Percentiles rank a stretch among this genome's conserved stretches.
Conservation (phyloP, 2,888 invertebrate species). For the Acrobasis suavella region DNA sequence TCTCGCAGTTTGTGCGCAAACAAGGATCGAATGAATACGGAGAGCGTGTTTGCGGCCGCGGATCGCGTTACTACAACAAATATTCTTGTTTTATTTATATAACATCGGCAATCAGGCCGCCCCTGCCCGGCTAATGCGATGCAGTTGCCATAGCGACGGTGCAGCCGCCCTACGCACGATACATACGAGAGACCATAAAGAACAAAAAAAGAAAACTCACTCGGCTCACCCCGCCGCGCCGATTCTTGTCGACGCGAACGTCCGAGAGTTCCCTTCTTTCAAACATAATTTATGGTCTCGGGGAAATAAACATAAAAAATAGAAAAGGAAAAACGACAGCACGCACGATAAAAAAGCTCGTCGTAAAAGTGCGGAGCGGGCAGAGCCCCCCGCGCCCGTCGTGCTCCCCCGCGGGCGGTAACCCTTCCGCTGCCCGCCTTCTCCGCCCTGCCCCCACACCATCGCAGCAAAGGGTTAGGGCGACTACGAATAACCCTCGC, state of each 20-base stretch:
- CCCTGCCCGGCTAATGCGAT: conserved; percentile 64
- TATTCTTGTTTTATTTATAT: conserved; percentile 59
- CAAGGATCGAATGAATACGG: conserved; percentile 76
- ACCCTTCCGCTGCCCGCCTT: conserved; percentile 77
- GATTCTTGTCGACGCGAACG: conserved; percentile 77
- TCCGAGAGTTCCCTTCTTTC: conserved; percentile 82
- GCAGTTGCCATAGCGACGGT: conserved; percentile 75
- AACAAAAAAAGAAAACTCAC: conserved; percentile 73
- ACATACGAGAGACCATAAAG: conserved; percentile 74
- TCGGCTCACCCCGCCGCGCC: conserved; percentile 61
- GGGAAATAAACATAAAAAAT: conserved; percentile 84
- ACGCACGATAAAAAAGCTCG: conserved; percentile 82
- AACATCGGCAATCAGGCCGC: conserved; percentile 46
- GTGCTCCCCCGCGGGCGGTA: conserved; percentile 61
- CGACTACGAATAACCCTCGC: conserved; percentile 67
- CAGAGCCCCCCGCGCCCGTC: conserved; percentile 55
- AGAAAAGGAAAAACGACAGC: conserved; percentile 83
- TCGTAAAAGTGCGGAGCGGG: conserved; percentile 74
- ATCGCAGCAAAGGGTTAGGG: conserved; percentile 75
- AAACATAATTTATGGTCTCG: conserved; percentile 83
- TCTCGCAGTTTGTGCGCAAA: conserved; percentile 77
- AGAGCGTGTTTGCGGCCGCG: conserved; percentile 68
- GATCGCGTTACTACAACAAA: conserved; percentile 77
- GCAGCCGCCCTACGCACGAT: conserved; percentile 66
- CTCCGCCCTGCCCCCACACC: conserved; percentile 57